Evolutionary conservation across 2,113 vertebrate species (phyloP), one percentile per base, ranked within the genome.

Genomic region (Hippocampus abdominalis): DNA sequence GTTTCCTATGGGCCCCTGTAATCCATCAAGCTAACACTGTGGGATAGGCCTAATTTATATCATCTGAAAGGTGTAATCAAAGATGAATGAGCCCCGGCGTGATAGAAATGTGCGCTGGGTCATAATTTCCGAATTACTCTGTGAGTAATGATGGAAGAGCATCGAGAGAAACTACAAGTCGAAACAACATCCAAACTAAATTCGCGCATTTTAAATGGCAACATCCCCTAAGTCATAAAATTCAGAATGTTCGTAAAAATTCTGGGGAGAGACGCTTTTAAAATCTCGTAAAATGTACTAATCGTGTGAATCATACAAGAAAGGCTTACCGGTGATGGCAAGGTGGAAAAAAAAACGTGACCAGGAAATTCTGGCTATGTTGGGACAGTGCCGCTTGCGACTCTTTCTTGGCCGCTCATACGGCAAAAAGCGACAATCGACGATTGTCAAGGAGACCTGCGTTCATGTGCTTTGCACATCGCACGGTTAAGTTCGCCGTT

Each of bases 11-110:
- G 77, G 81, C 54, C 83, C 84, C 84, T 75, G 87, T 81, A 88
- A 91, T 91, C 90, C 89, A 91, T 91, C 90, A 91, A 77, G 85
- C 79, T 75, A 86, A 84, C 83, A 86, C 77, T 68, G 81, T 73
- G 85, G 85, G 84, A 91, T 86, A 89, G 88, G 85, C 79, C 87
- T 91, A 89, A 91, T 91, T 91, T 91, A 91, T 90, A 90, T 90
- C 84, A 87, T 87, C 78, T 90, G 90, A 91, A 89, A 90, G 90
- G 87, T 90, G 88, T 90, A 90, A 91, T 91, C 90, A 90, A 91
- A 91, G 87, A 91, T 87, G 86, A 89, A 91, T 91, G 90, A 90
- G 86, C 88, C 88, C 66, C 76, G 71, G 79, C 70, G 36, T 87
- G 87, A 89, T 86, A 87, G 88, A 88, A 91, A 89, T 91, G 90